Evolutionary conservation across 2,113 vertebrate species (phyloP), one percentile per base, ranked within the genome.

Genomic region (Xiphophorus couchianus): DNA sequence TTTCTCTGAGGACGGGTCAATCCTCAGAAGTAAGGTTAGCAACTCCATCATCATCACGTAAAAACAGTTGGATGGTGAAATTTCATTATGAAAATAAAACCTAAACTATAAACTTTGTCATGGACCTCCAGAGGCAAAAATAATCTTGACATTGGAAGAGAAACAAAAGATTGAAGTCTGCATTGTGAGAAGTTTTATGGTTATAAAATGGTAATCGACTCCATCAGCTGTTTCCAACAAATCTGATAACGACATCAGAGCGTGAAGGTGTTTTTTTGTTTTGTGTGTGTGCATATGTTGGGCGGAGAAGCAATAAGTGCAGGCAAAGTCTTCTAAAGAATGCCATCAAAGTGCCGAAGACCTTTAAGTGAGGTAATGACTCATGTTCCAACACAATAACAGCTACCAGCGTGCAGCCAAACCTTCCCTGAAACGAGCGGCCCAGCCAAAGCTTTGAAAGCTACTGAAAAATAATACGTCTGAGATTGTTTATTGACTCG

Each of bases 401-500:
- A 69, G 62, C 73, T 44, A 69, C 67, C 48, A 70, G 67, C 69
- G 65, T 54, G 39, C 44, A 70, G 44, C 44, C 17, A 48, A 42
- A 42, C 39, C 39, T 42, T 42, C 39, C 71, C 25, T 58, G 19
- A 71, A 69, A 78, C 31, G 28, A 83, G 14, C 33, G 25, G 37
- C 10, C 4, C 7, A 76, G 66, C 44, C 44, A 48, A 19, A 84
- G 67, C 67, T 37, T 67, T 33, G 13, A 79, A 63, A 76, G 25
- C 5, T 28, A 33, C 30, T 67, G 29, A 66, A 74, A 71, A 80
- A 62, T 68, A 73, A 75, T 80, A 62, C 0, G 0, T 62, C 66
- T 5, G 13, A 74, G 48, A 78, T 48, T 33, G 68, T 76, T 48
- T 48, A 48, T 85, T 74, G 70, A 83, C 69, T 78, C 64, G 54